Conservation (phyloP, 2,113 vertebrate genomes). For the Indri indri region DNA sequence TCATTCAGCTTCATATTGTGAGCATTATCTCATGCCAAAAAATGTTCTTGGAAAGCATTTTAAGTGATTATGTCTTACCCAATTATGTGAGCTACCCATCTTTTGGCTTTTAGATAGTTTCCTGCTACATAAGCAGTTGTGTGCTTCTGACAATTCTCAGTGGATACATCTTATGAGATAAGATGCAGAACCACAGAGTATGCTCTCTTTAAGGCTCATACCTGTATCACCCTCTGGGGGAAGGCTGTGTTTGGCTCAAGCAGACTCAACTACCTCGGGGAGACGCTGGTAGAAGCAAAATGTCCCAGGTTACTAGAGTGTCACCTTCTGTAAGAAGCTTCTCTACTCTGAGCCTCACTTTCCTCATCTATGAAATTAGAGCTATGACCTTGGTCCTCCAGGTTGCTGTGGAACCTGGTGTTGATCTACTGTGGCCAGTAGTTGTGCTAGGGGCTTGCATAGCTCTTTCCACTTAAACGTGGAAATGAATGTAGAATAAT, state of each 20-base stretch:
- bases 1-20: background rate
- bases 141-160: background rate
- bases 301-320: background rate
- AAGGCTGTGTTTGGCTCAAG: background rate
- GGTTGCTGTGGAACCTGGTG: background rate
- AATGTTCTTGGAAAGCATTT: background rate
- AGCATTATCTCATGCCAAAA: background rate
- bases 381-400: fast-evolving
- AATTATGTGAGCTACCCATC: background rate
- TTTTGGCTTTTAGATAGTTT: background rate
- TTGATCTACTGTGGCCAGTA: fast-evolving
- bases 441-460: background rate
- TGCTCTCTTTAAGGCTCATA: background rate
- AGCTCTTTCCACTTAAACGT: background rate
- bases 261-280: background rate
- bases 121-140: background rate
- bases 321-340: background rate
- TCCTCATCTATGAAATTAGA: background rate
- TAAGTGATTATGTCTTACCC: background rate
- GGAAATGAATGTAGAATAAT: background rate
- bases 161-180: background rate
- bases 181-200: background rate
- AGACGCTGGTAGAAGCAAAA: background rate
- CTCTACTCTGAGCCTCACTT: background rate
- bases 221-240: fast-evolving